Evolutionary conservation across 2,888 invertebrate genomes (phyloP), one percentile per base, ranked within the genome.

Genomic region (Thecocarcelia acutangulata): DNA sequence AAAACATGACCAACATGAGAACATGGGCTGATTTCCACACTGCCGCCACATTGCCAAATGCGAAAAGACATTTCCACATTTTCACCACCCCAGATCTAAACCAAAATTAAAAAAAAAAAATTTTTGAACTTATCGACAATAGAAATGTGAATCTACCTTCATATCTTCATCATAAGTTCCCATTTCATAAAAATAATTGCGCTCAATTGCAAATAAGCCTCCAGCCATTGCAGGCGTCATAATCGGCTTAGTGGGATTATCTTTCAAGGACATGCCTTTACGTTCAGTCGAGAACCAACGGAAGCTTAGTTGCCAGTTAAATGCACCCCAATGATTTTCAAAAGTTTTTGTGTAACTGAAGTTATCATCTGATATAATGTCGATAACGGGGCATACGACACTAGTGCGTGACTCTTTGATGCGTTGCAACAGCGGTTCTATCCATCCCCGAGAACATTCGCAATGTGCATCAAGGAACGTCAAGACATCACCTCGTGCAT

Each of bases 381-480:
- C 97, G 80, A 97, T 97, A 0, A 97, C 95, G 0, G 97, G 97
- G 11, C 90, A 90, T 13, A 90, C 86, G 15, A 90, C 91, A 77
- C 87, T 89, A 44, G 85, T 83, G 2, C 87, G 87, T 4, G 90
- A 87, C 75, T 90, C 88, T 59, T 88, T 87, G 13, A 91, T 89
- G 21, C 95, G 92, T 61, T 92, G 91, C 44, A 96, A 88, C 2
- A 96, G 90, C 0, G 95, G 96, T 86, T 95, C 95, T 85, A 96
- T 88, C 96, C 96, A 96, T 13, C 96, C 96, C 87, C 90, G 83
- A 24, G 93, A 93, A 88, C 98, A 98, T 91, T 99, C 99, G 91
- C 98, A 99, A 90, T 99, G 99, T 1, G 98, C 98, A 90, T 99
- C 99, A 75, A 99, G 92, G 92, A 99, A 99, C 13, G 98, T 98